Evolutionary conservation across 2,888 invertebrate species (phyloP).

Genomic region (Napeogenes sylphis): DNA sequence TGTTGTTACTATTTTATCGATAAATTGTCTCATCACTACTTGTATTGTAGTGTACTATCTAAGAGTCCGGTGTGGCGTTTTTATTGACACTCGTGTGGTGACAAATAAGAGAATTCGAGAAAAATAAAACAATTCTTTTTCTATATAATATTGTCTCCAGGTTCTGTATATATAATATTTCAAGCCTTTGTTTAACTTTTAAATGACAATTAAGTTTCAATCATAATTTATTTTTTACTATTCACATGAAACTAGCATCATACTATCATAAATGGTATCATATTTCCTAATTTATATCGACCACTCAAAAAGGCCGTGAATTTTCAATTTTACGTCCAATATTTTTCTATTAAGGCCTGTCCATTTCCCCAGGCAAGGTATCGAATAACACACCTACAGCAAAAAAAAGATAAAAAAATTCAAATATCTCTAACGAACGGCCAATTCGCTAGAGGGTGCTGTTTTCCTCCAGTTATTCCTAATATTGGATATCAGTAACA

Average conservation of each 20-base stretch:
- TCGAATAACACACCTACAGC: constrained; percentile 68
- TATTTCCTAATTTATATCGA: constrained; percentile 21
- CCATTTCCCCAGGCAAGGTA: constrained; percentile 58
- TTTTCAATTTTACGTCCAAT: constrained; percentile 58
- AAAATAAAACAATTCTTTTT: constrained; percentile 8
- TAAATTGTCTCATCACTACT: constrained; percentile 40
- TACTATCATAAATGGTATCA: constrained; percentile 7
- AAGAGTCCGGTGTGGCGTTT: constrained; percentile 76
- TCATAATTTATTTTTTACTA: background rate
- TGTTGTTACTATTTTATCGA: background rate
- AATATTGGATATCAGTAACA: constrained; percentile 74
- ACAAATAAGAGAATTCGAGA: constrained; percentile 58
- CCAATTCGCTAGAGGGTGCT: constrained; percentile 68
- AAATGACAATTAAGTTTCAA: background rate
- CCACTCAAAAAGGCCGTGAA: constrained; percentile 41
- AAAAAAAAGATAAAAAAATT: constrained; percentile 56
- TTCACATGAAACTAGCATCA: background rate
- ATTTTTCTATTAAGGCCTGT: constrained; percentile 72
- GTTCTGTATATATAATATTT: too few species aligned
- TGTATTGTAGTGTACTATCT: constrained; percentile 55
- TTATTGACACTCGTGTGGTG: constrained; percentile 76
- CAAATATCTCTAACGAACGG: constrained; percentile 74
- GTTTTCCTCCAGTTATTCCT: constrained; percentile 67
- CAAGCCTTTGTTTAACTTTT: too few species aligned
- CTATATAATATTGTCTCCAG: background rate